Evolutionary conservation across 2,797 vertebrate genomes (phyloP), one percentile per base, ranked within the genome.

Genomic region (Acipenser ruthenus): DNA sequence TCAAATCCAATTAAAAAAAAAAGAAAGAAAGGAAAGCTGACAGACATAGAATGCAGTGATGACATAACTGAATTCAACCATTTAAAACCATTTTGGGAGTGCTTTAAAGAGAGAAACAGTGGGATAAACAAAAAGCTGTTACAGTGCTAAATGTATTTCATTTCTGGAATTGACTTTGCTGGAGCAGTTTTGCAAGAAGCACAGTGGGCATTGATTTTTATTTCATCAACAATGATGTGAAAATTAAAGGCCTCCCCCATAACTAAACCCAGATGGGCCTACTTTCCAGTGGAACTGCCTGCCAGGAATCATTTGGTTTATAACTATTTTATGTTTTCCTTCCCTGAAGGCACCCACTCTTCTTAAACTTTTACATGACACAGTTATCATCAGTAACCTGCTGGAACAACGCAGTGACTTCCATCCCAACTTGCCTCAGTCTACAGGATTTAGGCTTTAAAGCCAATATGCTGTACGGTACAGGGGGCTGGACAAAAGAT

Each of bases 361-460:
- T 11, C 11, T 58, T n/a, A 13, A 58, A n/a, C 55, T 13, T 13
- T 58, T 58, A 58, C 55, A n/a, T 58, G 55, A 58, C 55, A 58
- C 55, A n/a, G 55, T 58, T 58, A 58, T 58, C 11, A 11, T 9
- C 55, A 58, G 55, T 58, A 58, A 58, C 55, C 55, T 58, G 55
- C 55, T 13, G 55, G 55, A 58, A 1, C 55, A 58, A 7, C 2
- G 1, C 55, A n/a, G 10, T 58, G n/a, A 58, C 15, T 58, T 11
- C 12, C 2, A 6, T 58, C 55, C 3, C 55, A 58, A 58, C 55
- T 58, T 58, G 10, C 12, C 55, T 58, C 15, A 13, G 11, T n/a
- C 11, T 58, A 58, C 15, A 13, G 55, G 7, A n/a, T 58, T 7
- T 13, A 53, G 7, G 9, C 52, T 53, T 53, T 12, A 13, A 58